These are phyloP conservation scores for Chymomyza caudatula DNA, from an alignment of 2,888 invertebrate species.

Conservation along the genomic window DNA sequence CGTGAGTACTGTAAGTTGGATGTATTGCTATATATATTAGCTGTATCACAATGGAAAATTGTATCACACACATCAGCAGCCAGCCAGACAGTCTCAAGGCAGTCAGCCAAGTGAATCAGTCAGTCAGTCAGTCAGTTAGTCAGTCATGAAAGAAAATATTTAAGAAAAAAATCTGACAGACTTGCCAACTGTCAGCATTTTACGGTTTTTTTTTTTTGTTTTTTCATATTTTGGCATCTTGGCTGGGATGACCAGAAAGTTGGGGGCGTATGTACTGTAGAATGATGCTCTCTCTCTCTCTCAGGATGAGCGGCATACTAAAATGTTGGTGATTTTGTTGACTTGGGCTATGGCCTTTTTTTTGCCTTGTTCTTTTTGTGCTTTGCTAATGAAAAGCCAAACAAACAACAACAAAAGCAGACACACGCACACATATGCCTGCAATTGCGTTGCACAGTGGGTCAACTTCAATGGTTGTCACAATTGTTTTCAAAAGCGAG, in stretches of 20 bases:
- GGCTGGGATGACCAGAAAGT: neutral
- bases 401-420: conserved; percentile 31
- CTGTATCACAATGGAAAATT: conserved; percentile 29
- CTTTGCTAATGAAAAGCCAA: conserved; percentile 57
- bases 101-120: conserved; percentile 9
- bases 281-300: too few relatives aligned
- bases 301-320: neutral
- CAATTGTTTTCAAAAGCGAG: conserved; percentile 24
- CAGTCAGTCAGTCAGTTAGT: conserved; percentile 31
- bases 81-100: neutral
- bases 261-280: neutral
- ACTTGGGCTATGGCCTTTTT: conserved; percentile 43
- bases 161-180: conserved; percentile 36
- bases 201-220: neutral
- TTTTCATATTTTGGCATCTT: neutral
- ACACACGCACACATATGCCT: conserved; percentile 17
- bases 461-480: conserved; percentile 28
- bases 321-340: conserved; percentile 53
- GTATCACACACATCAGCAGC: conserved; percentile 4
- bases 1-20: neutral
- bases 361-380: conserved; percentile 40
- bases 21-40: neutral
- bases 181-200: conserved; percentile 4
- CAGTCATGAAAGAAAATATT: conserved; percentile 50
- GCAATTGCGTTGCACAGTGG: conserved; percentile 55